Base-by-base conservation (phyloP, 2,797 vertebrate genomes). In the Lacerta bilineata region DNA sequence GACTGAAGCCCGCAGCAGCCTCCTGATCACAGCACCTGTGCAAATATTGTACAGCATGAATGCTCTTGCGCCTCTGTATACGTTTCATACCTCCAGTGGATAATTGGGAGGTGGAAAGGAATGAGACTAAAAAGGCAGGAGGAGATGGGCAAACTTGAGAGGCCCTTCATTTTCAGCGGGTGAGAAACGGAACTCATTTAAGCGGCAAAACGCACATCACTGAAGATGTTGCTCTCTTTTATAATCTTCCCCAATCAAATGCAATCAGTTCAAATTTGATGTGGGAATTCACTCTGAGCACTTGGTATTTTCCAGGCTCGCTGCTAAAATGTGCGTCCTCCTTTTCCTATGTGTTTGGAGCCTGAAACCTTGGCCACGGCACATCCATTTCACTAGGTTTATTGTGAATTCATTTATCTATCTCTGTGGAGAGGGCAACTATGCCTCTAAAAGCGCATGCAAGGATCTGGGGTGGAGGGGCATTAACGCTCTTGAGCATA, bases 171-270 rank as follows among this genome's bases (percentile, higher is more conserved):
- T 8, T 74, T 4, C 83, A 27, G 39, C 0, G 2, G 36, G 90
- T 80, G 41, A 78, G 43, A 78, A 85, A 18, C 55, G 2, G 8
- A 20, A 1, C 55, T 15, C 1, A 2, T 69, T 74, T 2, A 3
- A 55, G 87, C 33, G 50, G 91, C 74, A 50, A 78, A 84, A 87
- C 36, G 9, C 29, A 80, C 90, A 83, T 80, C 61, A 72, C 23
- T 0, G 74, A 46, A 68, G 76, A 8, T 0, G 75, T 29, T 5
- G 80, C n/a, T 74, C 27, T 69, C 69, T 82, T 71, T 85, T n/a
- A 43, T 86, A 85, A 93, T 64, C 86, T 87, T 81, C 84, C 69
- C 85, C 91, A 90, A 81, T 8, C 76, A 89, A 77, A 90, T 10
- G 88, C 92, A 78, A 81, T 80, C 91, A 59, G 86, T 13, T 84